Percentiles rank a stretch among this genome's conserved stretches.
These are phyloP conservation scores for Orchestia grillus DNA, from an alignment of 1,140 invertebrate genomes.

Conservation along the genomic window DNA sequence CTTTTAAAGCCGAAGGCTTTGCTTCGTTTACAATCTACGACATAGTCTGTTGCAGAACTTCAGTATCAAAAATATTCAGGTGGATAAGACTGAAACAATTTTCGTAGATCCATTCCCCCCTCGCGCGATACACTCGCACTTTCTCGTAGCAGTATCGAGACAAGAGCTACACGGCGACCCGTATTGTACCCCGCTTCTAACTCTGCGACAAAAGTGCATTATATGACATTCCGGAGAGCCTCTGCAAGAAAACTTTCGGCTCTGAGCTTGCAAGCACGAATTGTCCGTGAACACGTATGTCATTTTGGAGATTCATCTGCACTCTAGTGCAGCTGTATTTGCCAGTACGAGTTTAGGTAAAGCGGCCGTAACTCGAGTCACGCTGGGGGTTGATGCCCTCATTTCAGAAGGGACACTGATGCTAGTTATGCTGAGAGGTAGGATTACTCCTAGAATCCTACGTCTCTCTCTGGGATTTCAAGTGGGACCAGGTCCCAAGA, in stretches of 20 bases:
- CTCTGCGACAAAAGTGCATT: neutral
- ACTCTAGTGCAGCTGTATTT: neutral
- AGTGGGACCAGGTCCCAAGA: neutral
- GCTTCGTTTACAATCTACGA: neutral
- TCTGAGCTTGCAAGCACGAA: neutral
- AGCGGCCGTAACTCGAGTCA: neutral
- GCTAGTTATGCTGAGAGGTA: conserved; percentile 53
- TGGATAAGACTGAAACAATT: no score
- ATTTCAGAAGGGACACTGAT: conserved; percentile 34
- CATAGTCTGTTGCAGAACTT: neutral
- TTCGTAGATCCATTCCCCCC: no score
- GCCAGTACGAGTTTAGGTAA: neutral
- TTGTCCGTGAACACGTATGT: neutral
- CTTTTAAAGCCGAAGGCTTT: neutral
- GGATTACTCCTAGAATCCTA: conserved; percentile 49
- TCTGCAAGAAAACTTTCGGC: neutral
- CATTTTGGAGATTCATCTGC: neutral
- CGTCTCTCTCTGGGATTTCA: conserved; percentile 50
- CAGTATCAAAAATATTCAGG: neutral
- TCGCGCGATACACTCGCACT: no score
- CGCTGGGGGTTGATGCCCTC: conserved; percentile 1
- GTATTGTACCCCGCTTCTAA: neutral
- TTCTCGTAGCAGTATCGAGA: no score
- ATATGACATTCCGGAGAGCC: no score
- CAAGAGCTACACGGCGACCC: no score